These are phyloP conservation scores for Dasypogon diadema DNA, from an alignment of 2,888 invertebrate species.

Conservation along the genomic window DNA sequence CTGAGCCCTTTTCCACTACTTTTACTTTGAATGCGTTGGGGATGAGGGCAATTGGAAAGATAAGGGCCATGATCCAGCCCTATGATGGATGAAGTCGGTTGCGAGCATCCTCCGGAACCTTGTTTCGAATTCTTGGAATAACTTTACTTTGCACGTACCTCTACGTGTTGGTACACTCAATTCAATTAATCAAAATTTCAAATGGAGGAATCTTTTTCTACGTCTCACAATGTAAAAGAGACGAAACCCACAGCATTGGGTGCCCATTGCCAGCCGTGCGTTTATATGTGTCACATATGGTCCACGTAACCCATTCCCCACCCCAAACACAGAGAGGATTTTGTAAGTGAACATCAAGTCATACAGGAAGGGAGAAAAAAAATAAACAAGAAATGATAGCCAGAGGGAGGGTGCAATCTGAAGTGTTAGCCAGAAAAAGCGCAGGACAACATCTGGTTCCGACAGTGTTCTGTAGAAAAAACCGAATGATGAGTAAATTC, in stretches of 20 bases:
- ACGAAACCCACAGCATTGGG: slow-evolving; percentile 3
- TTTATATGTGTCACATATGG: slow-evolving; percentile 46
- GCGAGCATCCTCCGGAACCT: slow-evolving; percentile 21
- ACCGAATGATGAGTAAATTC: slow-evolving; percentile 36
- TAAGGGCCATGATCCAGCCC: slow-evolving; percentile 38
- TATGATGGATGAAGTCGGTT: slow-evolving; percentile 51
- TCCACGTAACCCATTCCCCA: slow-evolving; percentile 18
- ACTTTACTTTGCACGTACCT: slow-evolving; percentile 44
- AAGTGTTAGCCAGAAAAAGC: slow-evolving; percentile 37
- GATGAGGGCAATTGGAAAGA: slow-evolving; percentile 43
- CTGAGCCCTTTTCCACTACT: slow-evolving; percentile 28
- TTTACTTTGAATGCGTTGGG: slow-evolving; percentile 20
- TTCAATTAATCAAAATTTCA: slow-evolving; percentile 53
- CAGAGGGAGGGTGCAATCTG: slow-evolving; percentile 20
- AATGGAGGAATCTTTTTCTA: slow-evolving; percentile 48
- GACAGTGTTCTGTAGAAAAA: slow-evolving; percentile 36
- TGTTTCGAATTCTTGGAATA: slow-evolving; percentile 51
- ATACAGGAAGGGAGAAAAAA: background rate
- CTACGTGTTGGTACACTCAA: slow-evolving; percentile 50
- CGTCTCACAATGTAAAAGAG: background rate
- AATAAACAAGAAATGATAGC: background rate
- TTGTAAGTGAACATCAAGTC: slow-evolving; percentile 12
- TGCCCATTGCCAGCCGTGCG: slow-evolving; percentile 4
- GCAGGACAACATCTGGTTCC: slow-evolving; percentile 44
- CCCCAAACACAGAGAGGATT: background rate